Conservation (phyloP, 2,113 vertebrate genomes). For the Ammodytes dubius region DNA sequence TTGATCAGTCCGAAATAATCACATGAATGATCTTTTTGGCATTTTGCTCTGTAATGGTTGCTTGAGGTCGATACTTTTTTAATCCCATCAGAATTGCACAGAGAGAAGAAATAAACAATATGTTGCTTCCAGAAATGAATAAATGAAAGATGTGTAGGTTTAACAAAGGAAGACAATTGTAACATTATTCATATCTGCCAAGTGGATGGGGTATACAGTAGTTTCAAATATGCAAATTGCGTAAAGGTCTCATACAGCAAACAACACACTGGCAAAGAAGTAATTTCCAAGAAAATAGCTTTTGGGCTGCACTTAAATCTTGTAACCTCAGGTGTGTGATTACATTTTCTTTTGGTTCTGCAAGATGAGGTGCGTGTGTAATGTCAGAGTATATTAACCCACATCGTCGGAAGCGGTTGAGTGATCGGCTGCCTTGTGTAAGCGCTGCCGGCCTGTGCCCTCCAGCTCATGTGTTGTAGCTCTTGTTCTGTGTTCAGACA, state of each 20-base stretch:
- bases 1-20: background rate
- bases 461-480: slow-evolving; percentile 59
- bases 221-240: slow-evolving; percentile 26
- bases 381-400: slow-evolving; percentile 58
- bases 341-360: slow-evolving; percentile 16
- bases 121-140: background rate
- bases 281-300: slow-evolving; percentile 32
- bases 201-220: background rate
- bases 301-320: slow-evolving; percentile 16
- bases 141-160: background rate
- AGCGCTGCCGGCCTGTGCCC: slow-evolving; percentile 27
- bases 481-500: slow-evolving; percentile 51
- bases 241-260: slow-evolving; percentile 9
- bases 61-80: slow-evolving; percentile 5
- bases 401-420: slow-evolving; percentile 32
- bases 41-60: background rate
- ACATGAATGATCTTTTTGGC: background rate
- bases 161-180: background rate
- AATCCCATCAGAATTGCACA: background rate
- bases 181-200: background rate
- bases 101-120: background rate
- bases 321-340: slow-evolving; percentile 37
- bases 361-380: slow-evolving; percentile 39
- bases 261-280: background rate
- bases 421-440: slow-evolving; percentile 34